Evolutionary conservation across 2,888 invertebrate species (phyloP), one percentile per base, ranked within the genome.

Genomic region (Eristalis intricaria): DNA sequence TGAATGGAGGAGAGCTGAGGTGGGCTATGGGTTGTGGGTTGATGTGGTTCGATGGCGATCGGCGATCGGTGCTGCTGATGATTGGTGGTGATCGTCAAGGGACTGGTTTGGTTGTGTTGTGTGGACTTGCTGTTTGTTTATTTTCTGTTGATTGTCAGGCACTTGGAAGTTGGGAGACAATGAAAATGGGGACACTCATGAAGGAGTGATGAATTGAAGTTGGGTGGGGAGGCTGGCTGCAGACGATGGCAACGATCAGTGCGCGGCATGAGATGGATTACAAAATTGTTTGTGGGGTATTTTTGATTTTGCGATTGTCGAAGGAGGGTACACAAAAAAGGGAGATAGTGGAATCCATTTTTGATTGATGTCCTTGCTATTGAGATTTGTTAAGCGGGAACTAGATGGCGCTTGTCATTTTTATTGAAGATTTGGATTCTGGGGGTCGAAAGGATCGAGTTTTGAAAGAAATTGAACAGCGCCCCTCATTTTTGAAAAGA

Each of bases 41-140:
- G 85, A 50, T 23, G 29, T 63, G 32, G n/a, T 29, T 63, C 63
- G 26, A 26, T 32, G 65, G 35, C 65, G 11, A 29, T 61, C 60
- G 35, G 58, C 35, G 63, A 11, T 35, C 32, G 70, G 26, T 29
- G 73, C 26, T 26, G 71, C 15, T 38, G 78, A 43, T 66, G 50
- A 56, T n/a, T 38, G 56, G 40, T 69, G 61, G 69, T 80, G 83
- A 80, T 83, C 79, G 65, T 80, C 75, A 87, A 87, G 87, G 87
- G 87, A 80, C 87, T 80, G 87, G 75, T 79, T 83, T 64, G 61
- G 10, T 58, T 77, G 65, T 73, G 38, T 66, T 43, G 7, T 19
- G 50, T n/a, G 5, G 29, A 29, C 29, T 29, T 32, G 50, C 19
- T 19, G 50, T 19, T 50, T 50, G 50, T 19, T 19, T 4, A 50